Conservation (phyloP, 2,888 invertebrate genomes). For the Drosophila fulvimacula region DNA sequence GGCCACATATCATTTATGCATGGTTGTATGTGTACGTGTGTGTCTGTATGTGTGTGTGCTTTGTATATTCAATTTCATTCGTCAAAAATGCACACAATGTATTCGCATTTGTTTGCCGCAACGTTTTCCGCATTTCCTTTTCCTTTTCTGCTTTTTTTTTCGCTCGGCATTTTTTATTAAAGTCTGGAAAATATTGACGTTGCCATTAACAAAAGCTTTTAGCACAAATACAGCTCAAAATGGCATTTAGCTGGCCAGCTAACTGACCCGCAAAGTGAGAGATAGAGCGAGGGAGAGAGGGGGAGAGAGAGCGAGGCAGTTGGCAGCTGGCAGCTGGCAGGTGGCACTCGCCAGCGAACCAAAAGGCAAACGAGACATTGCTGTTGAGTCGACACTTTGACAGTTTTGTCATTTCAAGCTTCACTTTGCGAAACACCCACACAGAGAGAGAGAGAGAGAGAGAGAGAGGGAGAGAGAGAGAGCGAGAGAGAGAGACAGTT, state of each 20-base stretch:
- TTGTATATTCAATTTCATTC: conserved; percentile 60
- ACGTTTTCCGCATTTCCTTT: conserved; percentile 40
- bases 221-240: conserved; percentile 57
- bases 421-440: conserved; percentile 43
- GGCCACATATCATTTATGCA: conserved; percentile 33
- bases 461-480: too few species aligned
- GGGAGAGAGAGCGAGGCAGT: not conserved
- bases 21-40: conserved; percentile 4
- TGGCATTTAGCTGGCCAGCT: conserved; percentile 43
- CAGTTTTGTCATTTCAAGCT: conserved; percentile 72
- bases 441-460: too few species aligned
- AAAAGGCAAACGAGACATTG: conserved; percentile 25
- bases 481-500: too few species aligned
- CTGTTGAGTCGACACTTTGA: conserved; percentile 64
- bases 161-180: conserved; percentile 48
- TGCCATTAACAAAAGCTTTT: conserved; percentile 75
- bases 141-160: not conserved
- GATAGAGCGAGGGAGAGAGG: not conserved
- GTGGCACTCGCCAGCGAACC: conserved; percentile 1
- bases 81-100: conserved; percentile 64
- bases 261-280: conserved; percentile 11
- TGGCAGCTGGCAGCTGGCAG: conserved; percentile 8
- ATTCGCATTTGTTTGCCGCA: conserved; percentile 55
- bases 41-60: conserved; percentile 12
- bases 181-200: conserved; percentile 64